These are phyloP conservation scores for Ophiodon elongatus DNA, from an alignment of 2,113 vertebrate species.

Conservation along the genomic window DNA sequence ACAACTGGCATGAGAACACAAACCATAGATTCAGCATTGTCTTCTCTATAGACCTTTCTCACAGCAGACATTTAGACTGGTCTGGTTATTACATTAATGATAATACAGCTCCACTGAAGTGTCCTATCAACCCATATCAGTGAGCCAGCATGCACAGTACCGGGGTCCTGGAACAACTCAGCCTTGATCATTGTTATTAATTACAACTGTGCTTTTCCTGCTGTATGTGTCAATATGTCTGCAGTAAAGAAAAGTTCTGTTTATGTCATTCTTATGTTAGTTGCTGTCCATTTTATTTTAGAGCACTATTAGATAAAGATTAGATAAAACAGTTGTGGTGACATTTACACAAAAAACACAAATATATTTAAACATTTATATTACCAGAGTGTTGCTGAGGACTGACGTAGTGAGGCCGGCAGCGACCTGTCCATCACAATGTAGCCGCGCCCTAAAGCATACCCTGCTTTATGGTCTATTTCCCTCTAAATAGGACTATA, in stretches of 20 bases:
- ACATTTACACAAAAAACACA: neutral
- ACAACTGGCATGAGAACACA: neutral
- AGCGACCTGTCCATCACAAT: too few species aligned
- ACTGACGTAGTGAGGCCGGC: too few species aligned
- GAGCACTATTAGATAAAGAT: neutral
- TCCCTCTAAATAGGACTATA: too few species aligned
- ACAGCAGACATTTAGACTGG: neutral
- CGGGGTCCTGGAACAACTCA: too few species aligned
- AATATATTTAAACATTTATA: too few species aligned
- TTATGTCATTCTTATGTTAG: neutral
- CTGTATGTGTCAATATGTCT: neutral
- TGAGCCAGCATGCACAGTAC: neutral
- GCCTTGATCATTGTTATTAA: neutral
- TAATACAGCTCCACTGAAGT: neutral
- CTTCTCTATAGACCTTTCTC: neutral
- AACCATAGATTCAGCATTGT: neutral
- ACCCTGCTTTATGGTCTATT: too few species aligned
- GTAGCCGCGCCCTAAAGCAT: too few species aligned
- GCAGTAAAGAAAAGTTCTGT: too few species aligned
- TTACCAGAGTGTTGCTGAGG: too few species aligned
- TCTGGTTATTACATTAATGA: neutral
- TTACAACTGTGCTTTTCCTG: conserved; percentile 13
- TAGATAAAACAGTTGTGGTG: neutral
- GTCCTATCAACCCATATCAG: neutral
- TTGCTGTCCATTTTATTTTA: neutral